Percentiles rank a stretch among this genome's conserved stretches.
Conservation (phyloP, 2,888 invertebrate genomes). For the Phoenoteleia sp. region DNA sequence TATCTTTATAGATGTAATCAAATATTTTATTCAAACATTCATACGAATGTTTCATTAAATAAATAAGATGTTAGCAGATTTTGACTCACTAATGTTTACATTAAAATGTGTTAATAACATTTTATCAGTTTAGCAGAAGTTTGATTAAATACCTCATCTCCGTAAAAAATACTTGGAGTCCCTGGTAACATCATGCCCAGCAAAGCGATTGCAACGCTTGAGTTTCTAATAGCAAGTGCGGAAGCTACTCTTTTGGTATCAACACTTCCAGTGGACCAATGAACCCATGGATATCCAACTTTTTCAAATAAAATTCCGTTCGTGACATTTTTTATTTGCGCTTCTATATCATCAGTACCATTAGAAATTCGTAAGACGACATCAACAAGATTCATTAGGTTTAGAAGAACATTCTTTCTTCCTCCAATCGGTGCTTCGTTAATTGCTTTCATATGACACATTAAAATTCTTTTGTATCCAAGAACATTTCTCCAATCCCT, state of each 20-base stretch:
- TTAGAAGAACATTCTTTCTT: constrained; percentile 89
- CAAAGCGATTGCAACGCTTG: constrained; percentile 90
- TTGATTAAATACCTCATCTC: constrained; percentile 94
- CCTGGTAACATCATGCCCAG: constrained; percentile 95
- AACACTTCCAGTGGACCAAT: constrained; percentile 92
- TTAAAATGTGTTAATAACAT: too few species aligned
- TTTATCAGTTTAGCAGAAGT: too few species aligned
- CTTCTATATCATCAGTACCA: constrained; percentile 88
- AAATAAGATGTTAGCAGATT: too few species aligned
- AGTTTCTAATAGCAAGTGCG: constrained; percentile 87
- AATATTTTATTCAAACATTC: too few species aligned
- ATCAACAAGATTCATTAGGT: constrained; percentile 91
- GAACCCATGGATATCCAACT: constrained; percentile 91
- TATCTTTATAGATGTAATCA: too few species aligned
- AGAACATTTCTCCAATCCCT: constrained; percentile 90
- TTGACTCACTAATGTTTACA: too few species aligned
- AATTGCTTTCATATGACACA: constrained; percentile 89
- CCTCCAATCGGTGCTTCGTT: constrained; percentile 86
- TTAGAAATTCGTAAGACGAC: constrained; percentile 89
- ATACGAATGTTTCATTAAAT: too few species aligned
- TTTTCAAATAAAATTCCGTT: constrained; percentile 89
- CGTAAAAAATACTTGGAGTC: constrained; percentile 95
- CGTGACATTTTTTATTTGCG: constrained; percentile 88
- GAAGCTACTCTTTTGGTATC: constrained; percentile 89
- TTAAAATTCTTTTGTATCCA: constrained; percentile 89